phyloP scores from a whole-genome alignment of 2,797 vertebrate genomes.

The Hemibagrus guttatus region DNA sequence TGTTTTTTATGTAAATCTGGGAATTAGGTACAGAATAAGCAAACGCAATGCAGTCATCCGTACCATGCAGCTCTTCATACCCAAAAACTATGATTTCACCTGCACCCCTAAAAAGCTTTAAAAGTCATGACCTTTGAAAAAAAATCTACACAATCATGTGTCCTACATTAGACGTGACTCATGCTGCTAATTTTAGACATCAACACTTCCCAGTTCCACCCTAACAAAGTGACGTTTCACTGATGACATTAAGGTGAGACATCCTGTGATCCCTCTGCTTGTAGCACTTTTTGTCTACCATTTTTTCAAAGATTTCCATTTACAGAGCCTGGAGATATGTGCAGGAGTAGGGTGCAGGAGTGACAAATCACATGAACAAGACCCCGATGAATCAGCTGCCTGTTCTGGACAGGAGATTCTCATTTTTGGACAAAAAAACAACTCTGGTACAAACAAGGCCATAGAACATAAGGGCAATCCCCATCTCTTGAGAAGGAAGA shows the following conservation, averaged over 20 bases:
- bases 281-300: slow-evolving; percentile 31
- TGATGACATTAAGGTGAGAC: slow-evolving; percentile 21
- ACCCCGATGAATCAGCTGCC: slow-evolving; percentile 56
- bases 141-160: background rate
- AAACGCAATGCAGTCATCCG: background rate
- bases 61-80: background rate
- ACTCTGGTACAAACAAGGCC: slow-evolving; percentile 45
- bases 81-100: background rate
- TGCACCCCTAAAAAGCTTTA: background rate
- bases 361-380: slow-evolving; percentile 59
- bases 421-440: slow-evolving; percentile 40
- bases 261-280: slow-evolving; percentile 7
- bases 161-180: background rate
- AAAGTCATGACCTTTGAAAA: background rate
- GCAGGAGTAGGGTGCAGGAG: slow-evolving; percentile 30
- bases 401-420: slow-evolving; percentile 52
- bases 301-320: slow-evolving; percentile 59
- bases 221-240: slow-evolving; percentile 9
- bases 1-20: background rate
- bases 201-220: background rate
- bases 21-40: background rate
- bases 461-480: background rate
- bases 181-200: background rate
- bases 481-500: background rate
- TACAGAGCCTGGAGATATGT: slow-evolving; percentile 53